Evolutionary conservation across 2,888 invertebrate species (phyloP), one percentile per base, ranked within the genome.

Genomic region (Heterodera filipjevi): DNA sequence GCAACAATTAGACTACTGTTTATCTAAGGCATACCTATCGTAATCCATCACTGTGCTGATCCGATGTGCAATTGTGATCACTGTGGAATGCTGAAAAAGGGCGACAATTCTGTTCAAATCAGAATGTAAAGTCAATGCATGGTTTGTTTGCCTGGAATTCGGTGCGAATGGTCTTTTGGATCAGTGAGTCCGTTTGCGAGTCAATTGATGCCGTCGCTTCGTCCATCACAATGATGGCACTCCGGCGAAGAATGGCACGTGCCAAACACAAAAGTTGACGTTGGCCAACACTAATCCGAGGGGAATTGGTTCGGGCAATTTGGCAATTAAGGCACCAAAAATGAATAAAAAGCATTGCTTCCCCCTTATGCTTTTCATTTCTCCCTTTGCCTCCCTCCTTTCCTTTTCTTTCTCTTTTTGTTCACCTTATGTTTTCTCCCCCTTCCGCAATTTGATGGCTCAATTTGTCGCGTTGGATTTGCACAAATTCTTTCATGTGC

Each of bases 41-140:
- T 94, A 94, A 91, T 95, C 95, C 92, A 95, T 92, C 85, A 96
- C 95, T 33, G 95, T 96, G 90, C 95, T 95, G 81, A 96, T 92
- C 30, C 96, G 92, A 91, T 96, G 96, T 49, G 96, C 96, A 71
- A 87, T 86, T 19, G 86, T 83, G n/a, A 87, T 78, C 0, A 85
- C 83, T 6, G 87, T 87, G 14, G 90, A 95, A 94, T 94, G 80
- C 93, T 92, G 30, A 75, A 75, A 39, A 10, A 10, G 6, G 39
- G 8, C 8, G 39, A 39, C 39, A 39, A 39, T 10, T n/a, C n/a
- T n/a, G n/a, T n/a, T n/a, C n/a, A n/a, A n/a, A n/a, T n/a, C n/a
- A 39, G 39, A 39, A 39, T 39, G 6, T 39, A 12, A 39, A 39
- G 12, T 39, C 2, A 39, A 39, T 39, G 6, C 6, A 32, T 66